These are phyloP conservation scores for Troilus luridus DNA, from an alignment of 2,888 invertebrate genomes.

Conservation along the genomic window DNA sequence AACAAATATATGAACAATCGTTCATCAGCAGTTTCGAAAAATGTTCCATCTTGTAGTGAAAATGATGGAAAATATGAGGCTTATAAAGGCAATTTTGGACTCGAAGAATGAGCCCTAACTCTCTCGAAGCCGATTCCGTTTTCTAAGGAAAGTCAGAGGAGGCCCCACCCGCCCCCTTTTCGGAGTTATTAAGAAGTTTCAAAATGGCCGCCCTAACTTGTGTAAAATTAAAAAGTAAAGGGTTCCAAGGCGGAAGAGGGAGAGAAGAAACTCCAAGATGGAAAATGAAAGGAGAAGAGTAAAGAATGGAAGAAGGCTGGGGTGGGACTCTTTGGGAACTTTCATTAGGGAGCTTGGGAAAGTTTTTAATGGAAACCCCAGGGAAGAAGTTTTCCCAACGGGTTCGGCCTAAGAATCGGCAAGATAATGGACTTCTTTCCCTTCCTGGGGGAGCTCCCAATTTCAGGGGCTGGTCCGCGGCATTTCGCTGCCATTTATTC, in stretches of 20 bases:
- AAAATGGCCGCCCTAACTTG: constrained; percentile 67
- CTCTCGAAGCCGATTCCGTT: constrained; percentile 44
- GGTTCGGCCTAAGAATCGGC: constrained; percentile 62
- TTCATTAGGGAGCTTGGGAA: constrained; percentile 63
- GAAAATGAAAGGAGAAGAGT: constrained; percentile 62
- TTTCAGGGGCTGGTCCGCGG: constrained; percentile 36
- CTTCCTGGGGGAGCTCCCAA: constrained; percentile 9
- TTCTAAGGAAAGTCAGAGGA: constrained; percentile 61
- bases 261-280: constrained; percentile 58
- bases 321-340: constrained; percentile 61
- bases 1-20: no score
- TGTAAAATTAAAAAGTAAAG: constrained; percentile 66
- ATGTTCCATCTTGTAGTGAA: no score
- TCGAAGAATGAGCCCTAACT: constrained; percentile 40
- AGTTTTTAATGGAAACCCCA: constrained; percentile 64
- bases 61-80: background rate
- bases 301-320: constrained; percentile 59
- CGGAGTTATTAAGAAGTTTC: constrained; percentile 67
- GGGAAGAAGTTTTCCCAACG: constrained; percentile 61
- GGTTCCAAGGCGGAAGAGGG: constrained; percentile 53
- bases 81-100: background rate
- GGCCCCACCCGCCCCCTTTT: constrained; percentile 61
- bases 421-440: constrained; percentile 62
- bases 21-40: no score
- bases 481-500: constrained; percentile 27